phyloP scores from a whole-genome alignment of 2,113 vertebrate species.

The Delphinapterus leucas region DNA sequence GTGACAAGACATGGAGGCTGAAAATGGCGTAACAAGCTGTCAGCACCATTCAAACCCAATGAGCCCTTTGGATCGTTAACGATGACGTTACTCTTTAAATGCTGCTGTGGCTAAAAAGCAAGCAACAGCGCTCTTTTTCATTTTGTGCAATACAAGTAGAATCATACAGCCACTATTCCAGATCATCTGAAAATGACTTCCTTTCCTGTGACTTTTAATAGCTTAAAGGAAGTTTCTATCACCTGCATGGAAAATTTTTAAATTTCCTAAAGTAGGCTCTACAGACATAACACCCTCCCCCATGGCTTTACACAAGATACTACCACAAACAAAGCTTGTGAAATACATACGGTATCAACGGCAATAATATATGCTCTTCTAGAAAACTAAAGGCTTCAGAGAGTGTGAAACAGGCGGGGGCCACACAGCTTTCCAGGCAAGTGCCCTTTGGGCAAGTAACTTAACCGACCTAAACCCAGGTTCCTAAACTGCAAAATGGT shows the following conservation, averaged over 20 bases:
- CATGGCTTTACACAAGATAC: neutral
- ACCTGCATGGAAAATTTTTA: neutral
- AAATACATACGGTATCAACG: neutral
- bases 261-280: neutral
- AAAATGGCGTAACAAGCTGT: neutral
- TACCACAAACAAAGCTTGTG: neutral
- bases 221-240: neutral
- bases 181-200: slow-evolving; percentile 3
- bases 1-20: neutral
- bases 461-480: neutral
- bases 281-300: neutral
- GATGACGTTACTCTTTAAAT: neutral
- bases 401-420: no score
- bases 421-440: neutral
- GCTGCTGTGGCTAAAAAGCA: slow-evolving; percentile 27
- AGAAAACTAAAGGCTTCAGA: neutral
- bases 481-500: neutral
- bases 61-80: neutral
- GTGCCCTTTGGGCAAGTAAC: neutral
- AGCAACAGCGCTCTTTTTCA: neutral
- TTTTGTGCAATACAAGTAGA: neutral
- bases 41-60: neutral
- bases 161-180: neutral
- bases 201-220: slow-evolving; percentile 30
- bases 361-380: neutral